Evolutionary conservation across 2,113 vertebrate species (phyloP), one percentile per base, ranked within the genome.

Genomic region (Carlito syrichta): DNA sequence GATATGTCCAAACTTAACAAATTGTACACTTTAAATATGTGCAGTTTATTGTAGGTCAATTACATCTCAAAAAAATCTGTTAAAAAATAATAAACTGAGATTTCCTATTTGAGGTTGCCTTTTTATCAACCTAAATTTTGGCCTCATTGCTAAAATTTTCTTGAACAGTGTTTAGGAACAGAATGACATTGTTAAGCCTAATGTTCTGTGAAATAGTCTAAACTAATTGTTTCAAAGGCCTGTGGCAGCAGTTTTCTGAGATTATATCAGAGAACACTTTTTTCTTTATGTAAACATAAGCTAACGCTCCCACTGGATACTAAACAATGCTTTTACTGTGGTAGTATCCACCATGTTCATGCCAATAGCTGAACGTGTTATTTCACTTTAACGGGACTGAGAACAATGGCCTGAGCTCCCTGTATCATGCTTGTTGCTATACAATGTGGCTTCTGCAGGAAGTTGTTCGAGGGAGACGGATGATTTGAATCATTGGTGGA

Each of bases 131-230:
- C 83, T 96, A 95, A 93, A 97, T 89, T 96, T 86, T 96, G 95
- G 86, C 94, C 82, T 97, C 73, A 27, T 38, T 93, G 86, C 89
- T 96, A 93, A 98, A 78, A 93, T 77, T 52, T 94, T 96, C 91
- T 97, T 93, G 86, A 97, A 96, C 68, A 96, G 79, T 83, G 89
- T 91, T 96, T 96, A 96, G 77, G 82, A 96, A 95, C 91, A 96
- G 88, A 96, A 45, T 97, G 95, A 89, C 94, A 97, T 77, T 94
- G 97, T 96, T 96, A 96, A 97, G 95, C 94, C 96, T 96, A 97
- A 97, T 96, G 97, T 92, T 88, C 96, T 97, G 97, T 97, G 97
- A 98, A 97, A 97, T 95, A 76, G 86, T 95, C 79, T 97, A 85
- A 97, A 94, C 95, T 97, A 97, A 98, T 97, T 95, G 95, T 92